Evolutionary conservation across 2,797 vertebrate species (phyloP).

Genomic region (Apogon hyalosoma): DNA sequence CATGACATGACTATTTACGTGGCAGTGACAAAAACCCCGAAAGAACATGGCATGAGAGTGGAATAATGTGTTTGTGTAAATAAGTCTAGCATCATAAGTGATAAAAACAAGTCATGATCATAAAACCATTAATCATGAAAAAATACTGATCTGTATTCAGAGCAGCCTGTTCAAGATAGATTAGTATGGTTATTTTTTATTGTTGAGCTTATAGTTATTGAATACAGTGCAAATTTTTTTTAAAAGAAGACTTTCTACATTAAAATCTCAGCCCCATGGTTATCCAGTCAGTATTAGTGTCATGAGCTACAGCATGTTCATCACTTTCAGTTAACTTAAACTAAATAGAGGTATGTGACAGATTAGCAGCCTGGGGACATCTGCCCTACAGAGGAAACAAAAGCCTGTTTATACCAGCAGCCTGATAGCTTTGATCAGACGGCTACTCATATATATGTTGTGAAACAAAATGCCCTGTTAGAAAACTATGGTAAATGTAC

Average conservation of each 20-base stretch:
- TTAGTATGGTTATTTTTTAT: neutral
- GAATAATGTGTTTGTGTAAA: neutral
- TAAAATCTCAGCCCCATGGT: neutral
- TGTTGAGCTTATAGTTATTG: neutral
- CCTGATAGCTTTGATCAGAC: conserved; percentile 4
- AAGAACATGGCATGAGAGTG: neutral
- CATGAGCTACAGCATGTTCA: conserved; percentile 3
- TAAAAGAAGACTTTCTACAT: neutral
- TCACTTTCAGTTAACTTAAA: conserved; percentile 4
- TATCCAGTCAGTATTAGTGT: neutral
- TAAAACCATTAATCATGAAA: too few relatives aligned
- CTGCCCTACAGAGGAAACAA: conserved; percentile 13
- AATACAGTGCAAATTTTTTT: neutral
- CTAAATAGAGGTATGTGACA: neutral
- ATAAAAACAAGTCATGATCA: too few relatives aligned
- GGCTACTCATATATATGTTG: neutral
- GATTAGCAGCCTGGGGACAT: conserved; percentile 8
- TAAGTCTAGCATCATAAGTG: too few relatives aligned
- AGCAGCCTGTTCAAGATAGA: neutral
- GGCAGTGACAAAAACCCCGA: rapidly evolving
- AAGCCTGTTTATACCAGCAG: conserved; percentile 18
- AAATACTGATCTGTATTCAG: too few relatives aligned
- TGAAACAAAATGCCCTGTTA: neutral
- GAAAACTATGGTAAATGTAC: neutral
- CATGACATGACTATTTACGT: neutral